Conservation (phyloP, 2,797 vertebrate genomes). For the Morus bassanus region DNA sequence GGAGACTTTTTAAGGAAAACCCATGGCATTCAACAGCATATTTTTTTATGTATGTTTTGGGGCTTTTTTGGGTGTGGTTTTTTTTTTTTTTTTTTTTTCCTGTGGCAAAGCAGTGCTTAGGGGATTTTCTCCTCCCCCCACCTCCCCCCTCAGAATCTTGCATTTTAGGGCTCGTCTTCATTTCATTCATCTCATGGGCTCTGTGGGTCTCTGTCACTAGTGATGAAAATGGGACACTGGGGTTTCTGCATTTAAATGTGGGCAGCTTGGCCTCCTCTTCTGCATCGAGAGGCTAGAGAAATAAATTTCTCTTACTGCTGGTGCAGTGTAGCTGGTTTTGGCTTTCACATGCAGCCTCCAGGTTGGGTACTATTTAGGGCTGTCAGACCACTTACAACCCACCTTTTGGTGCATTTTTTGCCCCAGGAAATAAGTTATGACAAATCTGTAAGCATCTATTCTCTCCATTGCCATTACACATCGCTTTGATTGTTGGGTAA, state of each 20-base stretch:
- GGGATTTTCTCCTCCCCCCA: background rate
- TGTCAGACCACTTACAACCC: background rate
- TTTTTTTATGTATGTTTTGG: background rate
- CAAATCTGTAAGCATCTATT: background rate
- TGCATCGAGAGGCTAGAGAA: background rate
- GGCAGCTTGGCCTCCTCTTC: background rate
- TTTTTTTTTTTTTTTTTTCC: too few relatives aligned
- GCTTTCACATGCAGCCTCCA: background rate
- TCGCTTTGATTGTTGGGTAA: constrained; percentile 5
- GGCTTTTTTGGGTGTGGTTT: background rate
- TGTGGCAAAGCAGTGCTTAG: background rate
- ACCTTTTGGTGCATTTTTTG: background rate
- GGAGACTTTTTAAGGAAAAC: background rate
- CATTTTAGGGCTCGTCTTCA: background rate
- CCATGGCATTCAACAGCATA: background rate
- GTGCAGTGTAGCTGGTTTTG: background rate
- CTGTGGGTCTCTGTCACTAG: background rate
- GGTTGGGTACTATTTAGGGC: background rate
- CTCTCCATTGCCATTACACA: background rate
- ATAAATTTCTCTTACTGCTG: background rate
- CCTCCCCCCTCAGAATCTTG: background rate
- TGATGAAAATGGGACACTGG: background rate
- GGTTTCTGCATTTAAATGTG: accelerated
- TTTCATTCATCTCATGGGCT: accelerated
- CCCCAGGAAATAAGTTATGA: constrained; percentile 9